Evolutionary conservation across 30 jellyfish, hydroid and myxozoan species (phyloP).

Genomic region (Hydra vulgaris): DNA sequence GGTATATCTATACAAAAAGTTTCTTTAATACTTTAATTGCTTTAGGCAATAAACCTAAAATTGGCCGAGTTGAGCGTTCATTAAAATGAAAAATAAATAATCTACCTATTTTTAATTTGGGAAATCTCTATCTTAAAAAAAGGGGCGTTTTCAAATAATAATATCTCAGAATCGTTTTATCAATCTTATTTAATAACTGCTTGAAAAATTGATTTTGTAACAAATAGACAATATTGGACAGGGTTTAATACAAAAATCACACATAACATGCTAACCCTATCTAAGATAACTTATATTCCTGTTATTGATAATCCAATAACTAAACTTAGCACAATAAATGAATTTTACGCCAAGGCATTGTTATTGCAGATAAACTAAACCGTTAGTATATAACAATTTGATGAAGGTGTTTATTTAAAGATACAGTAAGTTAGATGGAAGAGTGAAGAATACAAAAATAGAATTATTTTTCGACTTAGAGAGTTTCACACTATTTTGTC

Average conservation of each 20-base stretch:
- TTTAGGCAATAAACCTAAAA: background rate
- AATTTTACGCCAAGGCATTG: slow-evolving; percentile 6
- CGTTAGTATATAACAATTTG: slow-evolving; percentile 16
- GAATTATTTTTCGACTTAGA: slow-evolving; percentile 43
- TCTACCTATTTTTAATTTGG: background rate
- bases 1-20: slow-evolving; percentile 12
- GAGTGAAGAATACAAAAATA: slow-evolving; percentile 13
- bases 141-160: background rate
- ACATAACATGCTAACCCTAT: background rate
- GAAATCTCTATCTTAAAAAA: background rate
- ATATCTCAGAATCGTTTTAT: slow-evolving; percentile 7
- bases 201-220: slow-evolving; percentile 1
- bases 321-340: background rate
- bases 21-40: background rate
- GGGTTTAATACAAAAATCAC: slow-evolving; percentile 46
- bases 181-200: slow-evolving; percentile 3
- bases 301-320: slow-evolving; percentile 34
- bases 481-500: slow-evolving; percentile 66
- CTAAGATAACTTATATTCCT: slow-evolving; percentile 47
- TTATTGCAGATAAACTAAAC: slow-evolving; percentile 32
- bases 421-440: slow-evolving; percentile 52
- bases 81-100: background rate
- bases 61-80: background rate
- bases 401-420: slow-evolving; percentile 57
- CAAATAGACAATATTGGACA: slow-evolving; percentile 43